phyloP scores from a whole-genome alignment of 1,140 invertebrate genomes.

The Eriosoma lanigerum region DNA sequence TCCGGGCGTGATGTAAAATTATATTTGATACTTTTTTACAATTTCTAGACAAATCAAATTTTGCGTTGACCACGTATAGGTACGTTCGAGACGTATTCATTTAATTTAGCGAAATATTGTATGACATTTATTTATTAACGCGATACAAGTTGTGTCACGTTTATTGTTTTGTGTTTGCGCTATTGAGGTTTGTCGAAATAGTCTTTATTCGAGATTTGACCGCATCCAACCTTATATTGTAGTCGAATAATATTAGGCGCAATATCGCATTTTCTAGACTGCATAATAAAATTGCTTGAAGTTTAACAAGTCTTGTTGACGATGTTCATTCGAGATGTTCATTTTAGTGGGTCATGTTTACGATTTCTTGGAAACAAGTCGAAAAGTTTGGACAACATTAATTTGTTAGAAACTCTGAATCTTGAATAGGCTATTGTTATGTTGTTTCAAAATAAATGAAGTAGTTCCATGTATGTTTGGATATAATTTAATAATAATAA shows the following conservation, averaged over 20 bases:
- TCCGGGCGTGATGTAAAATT: too few species aligned
- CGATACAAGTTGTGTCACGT: too few species aligned
- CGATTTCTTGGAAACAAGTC: conserved; percentile 18
- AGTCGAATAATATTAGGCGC: too few species aligned
- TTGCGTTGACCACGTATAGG: too few species aligned
- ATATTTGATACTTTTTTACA: too few species aligned
- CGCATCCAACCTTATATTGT: too few species aligned
- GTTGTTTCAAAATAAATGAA: background rate
- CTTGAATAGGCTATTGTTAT: background rate
- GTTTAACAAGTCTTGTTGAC: conserved; percentile 31
- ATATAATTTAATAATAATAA: background rate
- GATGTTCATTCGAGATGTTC: conserved; percentile 18
- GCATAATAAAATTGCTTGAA: conserved; percentile 2
- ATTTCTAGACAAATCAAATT: too few species aligned
- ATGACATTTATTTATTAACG: too few species aligned
- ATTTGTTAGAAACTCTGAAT: background rate
- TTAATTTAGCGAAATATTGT: too few species aligned
- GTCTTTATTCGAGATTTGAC: background rate
- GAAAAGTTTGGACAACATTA: conserved; percentile 9
- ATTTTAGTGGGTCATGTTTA: background rate
- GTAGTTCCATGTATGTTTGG: background rate
- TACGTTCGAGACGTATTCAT: too few species aligned
- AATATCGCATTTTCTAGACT: conserved; percentile 5
- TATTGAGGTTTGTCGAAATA: background rate
- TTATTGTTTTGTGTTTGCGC: background rate